Conservation (phyloP, 1,140 invertebrate genomes). For the Luehdorfia chinensis region DNA sequence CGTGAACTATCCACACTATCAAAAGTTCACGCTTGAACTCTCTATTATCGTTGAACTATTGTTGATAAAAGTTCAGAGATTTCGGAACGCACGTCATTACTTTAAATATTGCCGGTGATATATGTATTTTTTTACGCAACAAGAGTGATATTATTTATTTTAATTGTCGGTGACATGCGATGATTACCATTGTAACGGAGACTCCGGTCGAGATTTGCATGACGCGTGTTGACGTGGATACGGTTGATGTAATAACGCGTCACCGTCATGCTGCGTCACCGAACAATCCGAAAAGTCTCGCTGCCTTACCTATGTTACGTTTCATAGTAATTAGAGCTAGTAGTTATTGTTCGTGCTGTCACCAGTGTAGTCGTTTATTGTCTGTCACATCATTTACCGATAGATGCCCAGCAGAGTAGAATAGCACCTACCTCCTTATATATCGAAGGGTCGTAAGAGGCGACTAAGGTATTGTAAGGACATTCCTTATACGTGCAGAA, state of each 20-base stretch:
- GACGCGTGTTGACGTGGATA: slow-evolving; percentile 57
- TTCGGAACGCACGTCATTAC: background rate
- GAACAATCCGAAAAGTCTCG: background rate
- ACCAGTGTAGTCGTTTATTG: no score
- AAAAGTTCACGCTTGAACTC: background rate
- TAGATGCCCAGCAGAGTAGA: no score
- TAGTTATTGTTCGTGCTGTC: no score
- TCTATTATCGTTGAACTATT: background rate
- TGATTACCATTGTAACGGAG: slow-evolving; percentile 45
- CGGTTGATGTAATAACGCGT: slow-evolving; percentile 59
- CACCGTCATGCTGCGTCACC: slow-evolving; percentile 41
- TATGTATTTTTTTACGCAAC: slow-evolving; percentile 18
- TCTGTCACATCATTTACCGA: no score
- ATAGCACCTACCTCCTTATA: no score
- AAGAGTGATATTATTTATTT: slow-evolving; percentile 41
- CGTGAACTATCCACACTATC: slow-evolving; percentile 15
- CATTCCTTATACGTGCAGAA: no score
- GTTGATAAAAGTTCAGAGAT: background rate
- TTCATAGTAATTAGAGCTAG: background rate
- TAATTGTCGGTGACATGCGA: slow-evolving; percentile 48
- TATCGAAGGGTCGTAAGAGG: no score
- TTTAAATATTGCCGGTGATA: no score
- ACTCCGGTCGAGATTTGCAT: slow-evolving; percentile 50
- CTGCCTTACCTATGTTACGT: slow-evolving; percentile 5
- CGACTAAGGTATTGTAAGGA: no score